Conservation (phyloP, 2,888 invertebrate species). For the Athrips mouffetella region DNA sequence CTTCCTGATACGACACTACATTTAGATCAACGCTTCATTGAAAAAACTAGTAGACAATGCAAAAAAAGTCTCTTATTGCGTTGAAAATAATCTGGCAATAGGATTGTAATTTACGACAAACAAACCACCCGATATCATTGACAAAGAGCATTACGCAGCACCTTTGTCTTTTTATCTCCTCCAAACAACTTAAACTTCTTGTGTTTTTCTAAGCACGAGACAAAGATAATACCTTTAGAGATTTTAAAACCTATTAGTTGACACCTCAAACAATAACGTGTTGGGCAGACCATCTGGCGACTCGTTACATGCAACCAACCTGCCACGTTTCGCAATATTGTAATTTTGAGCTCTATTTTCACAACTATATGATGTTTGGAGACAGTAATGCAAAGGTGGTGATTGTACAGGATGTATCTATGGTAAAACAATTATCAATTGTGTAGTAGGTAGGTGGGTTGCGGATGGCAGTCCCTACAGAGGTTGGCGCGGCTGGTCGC, state of each 20-base stretch:
- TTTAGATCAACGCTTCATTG: too few species aligned
- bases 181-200: slow-evolving; percentile 40
- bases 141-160: slow-evolving; percentile 19
- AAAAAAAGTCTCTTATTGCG: too few species aligned
- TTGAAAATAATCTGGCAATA: background rate
- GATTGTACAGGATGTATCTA: slow-evolving; percentile 38
- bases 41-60: too few species aligned
- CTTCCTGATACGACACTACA: too few species aligned
- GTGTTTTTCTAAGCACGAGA: slow-evolving; percentile 7
- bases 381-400: slow-evolving; percentile 17
- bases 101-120: slow-evolving; percentile 16
- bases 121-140: slow-evolving; percentile 14
- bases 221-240: slow-evolving; percentile 12
- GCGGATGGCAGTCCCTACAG: slow-evolving; percentile 26
- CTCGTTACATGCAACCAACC: too few species aligned
- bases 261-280: slow-evolving; percentile 48
- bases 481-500: slow-evolving; percentile 39
- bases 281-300: slow-evolving; percentile 57
- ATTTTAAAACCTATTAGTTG: slow-evolving; percentile 35
- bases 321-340: slow-evolving; percentile 5
- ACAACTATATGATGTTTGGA: slow-evolving; percentile 12
- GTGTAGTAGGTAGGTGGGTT: slow-evolving; percentile 38
- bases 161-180: slow-evolving; percentile 29
- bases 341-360: slow-evolving; percentile 24
- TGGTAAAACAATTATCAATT: slow-evolving; percentile 45